A percentile compares a stretch with the other conserved stretches of the same genome.
Conservation (phyloP, 64 coral and sea anemone species). For the Acropora yongei region DNA sequence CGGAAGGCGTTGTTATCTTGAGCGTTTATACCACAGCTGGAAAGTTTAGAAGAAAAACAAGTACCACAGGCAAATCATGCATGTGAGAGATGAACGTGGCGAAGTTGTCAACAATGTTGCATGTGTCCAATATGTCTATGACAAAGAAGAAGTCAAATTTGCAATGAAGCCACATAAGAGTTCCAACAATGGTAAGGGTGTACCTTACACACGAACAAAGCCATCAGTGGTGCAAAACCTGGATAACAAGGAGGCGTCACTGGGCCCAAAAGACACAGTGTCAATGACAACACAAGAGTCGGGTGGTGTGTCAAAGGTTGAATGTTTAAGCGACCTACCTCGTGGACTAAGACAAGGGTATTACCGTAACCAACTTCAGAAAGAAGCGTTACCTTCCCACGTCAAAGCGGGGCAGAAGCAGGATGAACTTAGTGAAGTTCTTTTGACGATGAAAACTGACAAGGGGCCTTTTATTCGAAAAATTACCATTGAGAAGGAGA, state of each 20-base stretch:
- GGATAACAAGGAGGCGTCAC: not conserved
- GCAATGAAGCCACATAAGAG: not conserved
- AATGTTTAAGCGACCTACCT: slow-evolving; percentile 29
- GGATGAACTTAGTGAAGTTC: slow-evolving; percentile 27
- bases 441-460: slow-evolving; percentile 10
- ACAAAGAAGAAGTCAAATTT: slow-evolving; percentile 22
- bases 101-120: not conserved
- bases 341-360: slow-evolving; percentile 25
- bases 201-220: slow-evolving; percentile 26
- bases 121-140: not conserved
- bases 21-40: not conserved
- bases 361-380: slow-evolving; percentile 29
- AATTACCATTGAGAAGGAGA: slow-evolving; percentile 36
- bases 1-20: no score
- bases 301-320: slow-evolving; percentile 38
- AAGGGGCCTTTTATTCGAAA: slow-evolving; percentile 30
- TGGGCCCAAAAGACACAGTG: not conserved
- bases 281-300: not conserved
- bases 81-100: no score
- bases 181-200: slow-evolving; percentile 6
- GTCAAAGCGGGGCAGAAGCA: not conserved
- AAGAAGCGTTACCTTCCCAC: not conserved
- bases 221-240: slow-evolving; percentile 38
- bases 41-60: no score
- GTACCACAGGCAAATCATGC: no score